These are phyloP conservation scores for Cryptoprocta ferox DNA, from an alignment of 2,797 vertebrate species.

Conservation along the genomic window DNA sequence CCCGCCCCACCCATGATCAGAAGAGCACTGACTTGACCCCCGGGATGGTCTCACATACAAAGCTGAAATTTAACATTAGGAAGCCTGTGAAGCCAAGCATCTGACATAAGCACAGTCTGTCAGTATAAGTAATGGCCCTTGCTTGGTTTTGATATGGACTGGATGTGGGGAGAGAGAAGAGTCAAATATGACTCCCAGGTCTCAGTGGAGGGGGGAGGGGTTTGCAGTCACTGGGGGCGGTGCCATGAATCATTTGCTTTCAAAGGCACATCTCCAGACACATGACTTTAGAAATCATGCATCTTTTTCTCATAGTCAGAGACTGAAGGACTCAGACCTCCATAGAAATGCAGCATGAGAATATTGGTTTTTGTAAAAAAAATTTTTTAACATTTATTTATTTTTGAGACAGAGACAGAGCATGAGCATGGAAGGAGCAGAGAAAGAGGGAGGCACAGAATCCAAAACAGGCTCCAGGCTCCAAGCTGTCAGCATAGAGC, in stretches of 20 bases:
- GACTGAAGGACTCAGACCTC: neutral
- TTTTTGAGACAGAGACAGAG: no score
- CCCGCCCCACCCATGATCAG: neutral
- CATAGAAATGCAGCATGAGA: neutral
- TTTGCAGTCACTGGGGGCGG: neutral
- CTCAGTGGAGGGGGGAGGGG: neutral
- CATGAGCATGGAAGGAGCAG: no score
- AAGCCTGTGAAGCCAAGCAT: neutral
- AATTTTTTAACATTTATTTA: no score
- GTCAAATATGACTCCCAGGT: neutral
- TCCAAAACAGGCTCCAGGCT: no score
- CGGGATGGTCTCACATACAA: neutral
- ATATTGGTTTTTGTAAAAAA: no score
- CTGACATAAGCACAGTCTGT: neutral
- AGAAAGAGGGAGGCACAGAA: no score
- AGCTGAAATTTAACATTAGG: neutral
- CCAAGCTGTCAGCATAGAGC: no score
- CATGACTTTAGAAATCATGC: neutral
- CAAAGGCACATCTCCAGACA: neutral
- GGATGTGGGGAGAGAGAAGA: neutral
- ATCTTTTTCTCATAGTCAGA: neutral
- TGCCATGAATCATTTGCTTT: neutral
- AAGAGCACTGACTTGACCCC: neutral
- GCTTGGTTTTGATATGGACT: neutral
- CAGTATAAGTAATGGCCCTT: neutral